Percentiles rank a stretch among this genome's conserved stretches.
Conservation (phyloP, 1,140 invertebrate genomes). For the Lethrus apterus region DNA sequence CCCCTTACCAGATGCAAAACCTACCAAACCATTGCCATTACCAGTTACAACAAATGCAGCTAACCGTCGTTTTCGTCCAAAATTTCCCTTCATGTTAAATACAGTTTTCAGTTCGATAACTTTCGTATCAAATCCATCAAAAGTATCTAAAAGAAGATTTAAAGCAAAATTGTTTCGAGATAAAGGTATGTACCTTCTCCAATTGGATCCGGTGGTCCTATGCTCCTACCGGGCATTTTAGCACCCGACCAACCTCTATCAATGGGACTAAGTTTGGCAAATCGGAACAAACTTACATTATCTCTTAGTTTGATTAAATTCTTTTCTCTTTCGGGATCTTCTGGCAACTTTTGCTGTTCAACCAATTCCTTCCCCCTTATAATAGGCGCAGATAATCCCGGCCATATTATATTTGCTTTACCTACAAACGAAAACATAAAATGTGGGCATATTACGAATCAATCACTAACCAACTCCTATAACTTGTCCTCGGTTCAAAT, state of each 20-base stretch:
- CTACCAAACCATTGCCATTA: constrained; percentile 81
- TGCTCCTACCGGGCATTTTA: constrained; percentile 71
- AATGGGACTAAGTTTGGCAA: constrained; percentile 62
- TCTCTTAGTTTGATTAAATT: constrained; percentile 67
- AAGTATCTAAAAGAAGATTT: constrained; percentile 58
- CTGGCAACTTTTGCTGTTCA: constrained; percentile 58
- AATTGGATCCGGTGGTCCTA: constrained; percentile 81
- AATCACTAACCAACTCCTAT: constrained; percentile 71
- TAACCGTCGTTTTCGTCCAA: constrained; percentile 65
- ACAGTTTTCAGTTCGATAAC: constrained; percentile 77
- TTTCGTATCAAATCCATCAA: constrained; percentile 82
- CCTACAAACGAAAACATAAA: constrained; percentile 39
- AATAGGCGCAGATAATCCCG: constrained; percentile 81
- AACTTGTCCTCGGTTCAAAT: constrained; percentile 85
- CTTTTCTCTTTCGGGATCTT: constrained; percentile 62
- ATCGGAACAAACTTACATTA: constrained; percentile 53
- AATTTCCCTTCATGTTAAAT: constrained; percentile 75
- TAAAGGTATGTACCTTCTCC: constrained; percentile 52
- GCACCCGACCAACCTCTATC: constrained; percentile 85
- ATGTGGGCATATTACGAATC: constrained; percentile 1
- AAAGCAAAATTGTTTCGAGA: constrained; percentile 63
- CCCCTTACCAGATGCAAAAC: constrained; percentile 69
- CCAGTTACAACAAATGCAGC: constrained; percentile 76
- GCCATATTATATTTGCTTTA: constrained; percentile 80
- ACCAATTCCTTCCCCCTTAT: constrained; percentile 70